Conservation (phyloP, 2,888 invertebrate species). For the Danaus chrysippus region DNA sequence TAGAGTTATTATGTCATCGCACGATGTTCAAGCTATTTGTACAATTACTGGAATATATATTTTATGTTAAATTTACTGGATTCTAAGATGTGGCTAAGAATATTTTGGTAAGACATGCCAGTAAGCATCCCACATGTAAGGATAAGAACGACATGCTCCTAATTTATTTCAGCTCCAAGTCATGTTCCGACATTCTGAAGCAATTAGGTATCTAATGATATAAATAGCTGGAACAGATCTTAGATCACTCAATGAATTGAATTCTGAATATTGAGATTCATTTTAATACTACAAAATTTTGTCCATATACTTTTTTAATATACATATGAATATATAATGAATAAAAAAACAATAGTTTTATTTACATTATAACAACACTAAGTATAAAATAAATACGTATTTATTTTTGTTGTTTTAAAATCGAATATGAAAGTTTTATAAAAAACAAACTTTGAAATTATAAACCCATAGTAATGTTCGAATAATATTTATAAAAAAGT, state of each 20-base stretch:
- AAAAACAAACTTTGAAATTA: too few species aligned
- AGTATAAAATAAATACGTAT: too few species aligned
- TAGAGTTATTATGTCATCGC: too few species aligned
- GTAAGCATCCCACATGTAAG: background rate
- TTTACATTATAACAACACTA: too few species aligned
- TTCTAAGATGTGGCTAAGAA: background rate
- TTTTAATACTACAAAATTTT: background rate
- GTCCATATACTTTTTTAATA: too few species aligned
- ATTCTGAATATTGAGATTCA: background rate
- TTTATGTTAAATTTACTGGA: background rate
- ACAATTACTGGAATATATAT: background rate
- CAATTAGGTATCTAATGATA: conserved; percentile 15
- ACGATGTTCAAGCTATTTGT: too few species aligned
- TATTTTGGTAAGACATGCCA: conserved; percentile 1
- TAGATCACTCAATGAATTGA: background rate
- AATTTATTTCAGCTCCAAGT: conserved; percentile 13
- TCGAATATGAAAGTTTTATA: too few species aligned
- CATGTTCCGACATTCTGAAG: conserved; percentile 16
- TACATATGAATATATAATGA: too few species aligned
- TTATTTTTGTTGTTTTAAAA: too few species aligned
- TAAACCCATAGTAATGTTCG: too few species aligned
- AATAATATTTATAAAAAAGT: background rate
- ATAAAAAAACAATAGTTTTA: too few species aligned
- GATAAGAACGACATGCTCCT: background rate
- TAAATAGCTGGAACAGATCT: background rate